Base-by-base conservation (phyloP, 2,797 vertebrate genomes). In the Erethizon dorsatum region DNA sequence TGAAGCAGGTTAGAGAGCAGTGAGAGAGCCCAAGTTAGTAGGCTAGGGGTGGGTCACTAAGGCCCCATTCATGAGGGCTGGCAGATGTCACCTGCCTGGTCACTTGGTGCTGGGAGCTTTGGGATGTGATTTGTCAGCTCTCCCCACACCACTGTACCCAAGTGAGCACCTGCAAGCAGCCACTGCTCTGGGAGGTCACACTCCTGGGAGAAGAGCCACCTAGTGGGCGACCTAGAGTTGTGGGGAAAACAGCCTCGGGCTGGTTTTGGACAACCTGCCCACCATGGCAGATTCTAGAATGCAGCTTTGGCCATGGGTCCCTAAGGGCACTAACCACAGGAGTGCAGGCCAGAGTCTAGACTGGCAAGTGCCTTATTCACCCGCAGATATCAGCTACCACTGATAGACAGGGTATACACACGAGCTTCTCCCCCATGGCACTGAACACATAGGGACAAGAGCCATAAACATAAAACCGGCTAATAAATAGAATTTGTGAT, bases 401-500 rank as follows among this genome's bases (percentile, higher is more conserved):
- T 2, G 59, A 2, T 11, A 45, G 63, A 63, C 18, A 75, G 86
- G 61, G 9, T 7, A 2, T 22, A 45, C 73, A 75, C 84, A 15
- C 11, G 20, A 1, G 33, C 33, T 84, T 47, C 75, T 56, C 37
- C 52, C 33, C 45, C 1, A 1, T 1, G 41, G 67, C 84, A 75
- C 41, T 14, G 8, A 59, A 88, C 1, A 3, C 18, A 56, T 5
- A 2, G 82, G 54, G 75, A 33, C 4, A 12, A 80, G 47, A 56
- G 18, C 50, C 92, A 88, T 14, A 10, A 63, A 65, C 65, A 78
- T 59, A 80, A 82, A 94, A 59, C 41, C 0, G 0, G 90, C 88
- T 85, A 77, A 61, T 31, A 71, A 63, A 80, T 0, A 92, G 80
- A 87, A 94, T 31, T 28, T 77, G 84, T 63, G 82, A 90, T 57